A percentile compares a stretch with the other conserved stretches of the same genome.
phyloP scores from a whole-genome alignment of 2,113 vertebrate genomes.

The Elephantulus edwardii region DNA sequence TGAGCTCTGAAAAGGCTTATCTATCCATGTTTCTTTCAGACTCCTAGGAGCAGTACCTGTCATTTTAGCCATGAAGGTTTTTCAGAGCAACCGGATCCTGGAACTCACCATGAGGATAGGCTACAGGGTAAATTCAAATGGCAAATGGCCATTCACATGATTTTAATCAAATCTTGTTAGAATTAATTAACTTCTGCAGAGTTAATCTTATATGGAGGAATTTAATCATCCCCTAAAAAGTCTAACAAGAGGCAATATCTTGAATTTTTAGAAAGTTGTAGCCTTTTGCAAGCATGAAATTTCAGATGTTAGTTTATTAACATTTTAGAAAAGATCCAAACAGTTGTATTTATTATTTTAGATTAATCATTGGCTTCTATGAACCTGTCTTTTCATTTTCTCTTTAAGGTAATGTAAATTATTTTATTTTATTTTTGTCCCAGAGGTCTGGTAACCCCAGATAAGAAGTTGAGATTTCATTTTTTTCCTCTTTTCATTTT shows the following conservation, averaged over 20 bases:
- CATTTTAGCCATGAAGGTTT: background rate
- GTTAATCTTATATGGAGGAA: background rate
- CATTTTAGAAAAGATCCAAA: constrained; percentile 19
- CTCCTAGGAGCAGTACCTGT: background rate
- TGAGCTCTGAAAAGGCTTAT: background rate
- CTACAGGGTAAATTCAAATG: background rate
- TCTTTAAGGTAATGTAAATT: no score
- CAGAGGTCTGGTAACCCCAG: no score
- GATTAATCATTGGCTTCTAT: background rate
- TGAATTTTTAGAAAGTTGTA: background rate
- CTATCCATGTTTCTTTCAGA: background rate
- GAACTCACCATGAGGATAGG: background rate
- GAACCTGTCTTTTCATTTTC: no score
- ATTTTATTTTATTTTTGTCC: no score
- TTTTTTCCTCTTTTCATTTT: no score
- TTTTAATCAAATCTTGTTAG: background rate
- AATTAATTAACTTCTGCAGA: constrained; percentile 10
- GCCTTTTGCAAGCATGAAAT: background rate
- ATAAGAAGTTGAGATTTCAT: no score
- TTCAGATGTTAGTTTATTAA: background rate
- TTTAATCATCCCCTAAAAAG: background rate
- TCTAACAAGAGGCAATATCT: constrained; percentile 22
- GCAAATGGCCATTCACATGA: constrained; percentile 32
- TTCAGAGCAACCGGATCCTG: constrained; percentile 40
- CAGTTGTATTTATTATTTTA: background rate